These are phyloP conservation scores for Hyppa rectilinea DNA, from an alignment of 2,888 invertebrate genomes.

Conservation along the genomic window DNA sequence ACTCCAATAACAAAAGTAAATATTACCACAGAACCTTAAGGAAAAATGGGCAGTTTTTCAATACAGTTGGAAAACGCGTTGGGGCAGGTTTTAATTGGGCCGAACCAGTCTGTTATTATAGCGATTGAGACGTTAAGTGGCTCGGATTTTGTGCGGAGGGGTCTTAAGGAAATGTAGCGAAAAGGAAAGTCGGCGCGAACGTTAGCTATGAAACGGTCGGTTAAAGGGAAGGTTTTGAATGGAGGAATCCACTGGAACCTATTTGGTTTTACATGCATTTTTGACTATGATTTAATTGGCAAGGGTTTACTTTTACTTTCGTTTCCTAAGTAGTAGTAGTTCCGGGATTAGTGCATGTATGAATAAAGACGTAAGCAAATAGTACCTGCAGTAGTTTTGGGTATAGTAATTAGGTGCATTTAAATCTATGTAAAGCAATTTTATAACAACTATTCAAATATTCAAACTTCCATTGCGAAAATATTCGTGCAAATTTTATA, in stretches of 20 bases:
- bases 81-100: conserved; percentile 67
- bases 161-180: conserved; percentile 50
- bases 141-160: conserved; percentile 50
- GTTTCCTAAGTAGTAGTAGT: too few species aligned
- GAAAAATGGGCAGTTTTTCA: conserved; percentile 37
- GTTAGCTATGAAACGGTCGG: conserved; percentile 18
- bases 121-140: conserved; percentile 62
- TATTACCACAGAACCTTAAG: conserved; percentile 31
- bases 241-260: conserved; percentile 5
- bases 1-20: conserved; percentile 40
- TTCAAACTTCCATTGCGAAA: conserved; percentile 1
- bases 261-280: background rate
- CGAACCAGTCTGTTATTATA: conserved; percentile 64
- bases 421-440: background rate
- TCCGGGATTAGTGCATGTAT: background rate
- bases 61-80: conserved; percentile 44
- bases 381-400: background rate
- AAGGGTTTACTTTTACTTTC: background rate
- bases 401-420: background rate
- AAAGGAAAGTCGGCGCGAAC: conserved; percentile 25
- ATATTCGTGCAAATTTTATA: conserved; percentile 29
- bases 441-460: conserved; percentile 20
- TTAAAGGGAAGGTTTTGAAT: conserved; percentile 6
- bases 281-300: background rate
- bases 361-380: background rate